These are phyloP conservation scores for Rhabdornis inornatus DNA, from an alignment of 2,113 vertebrate genomes.

Conservation along the genomic window DNA sequence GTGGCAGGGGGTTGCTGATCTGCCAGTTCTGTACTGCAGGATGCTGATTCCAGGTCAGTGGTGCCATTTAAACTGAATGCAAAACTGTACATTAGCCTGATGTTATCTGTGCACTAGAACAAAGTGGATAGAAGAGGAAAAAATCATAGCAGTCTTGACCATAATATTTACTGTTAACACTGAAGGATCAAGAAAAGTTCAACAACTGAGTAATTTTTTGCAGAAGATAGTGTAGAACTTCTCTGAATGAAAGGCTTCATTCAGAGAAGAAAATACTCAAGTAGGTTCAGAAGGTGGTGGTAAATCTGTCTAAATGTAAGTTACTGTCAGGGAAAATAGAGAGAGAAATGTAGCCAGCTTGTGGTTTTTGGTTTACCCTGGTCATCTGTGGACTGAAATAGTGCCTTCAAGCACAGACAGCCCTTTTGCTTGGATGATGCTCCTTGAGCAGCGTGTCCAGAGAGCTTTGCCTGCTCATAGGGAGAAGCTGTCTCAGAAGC, in stretches of 20 bases:
- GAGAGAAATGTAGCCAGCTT: background rate
- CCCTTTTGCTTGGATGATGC: background rate
- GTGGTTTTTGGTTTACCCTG: background rate
- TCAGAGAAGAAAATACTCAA: background rate
- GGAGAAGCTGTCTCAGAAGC: background rate
- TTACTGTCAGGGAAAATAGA: background rate
- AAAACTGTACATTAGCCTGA: background rate
- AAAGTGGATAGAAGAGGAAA: background rate
- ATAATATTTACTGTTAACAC: background rate
- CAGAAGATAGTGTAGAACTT: background rate
- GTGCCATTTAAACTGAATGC: background rate
- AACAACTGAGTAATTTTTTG: background rate
- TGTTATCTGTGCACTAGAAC: background rate
- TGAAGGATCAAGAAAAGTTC: background rate
- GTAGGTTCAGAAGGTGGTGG: background rate
- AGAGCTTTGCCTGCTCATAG: background rate
- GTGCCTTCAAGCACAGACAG: background rate
- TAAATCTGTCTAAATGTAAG: background rate
- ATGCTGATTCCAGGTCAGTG: background rate
- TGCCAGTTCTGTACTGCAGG: background rate
- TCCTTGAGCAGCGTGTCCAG: background rate
- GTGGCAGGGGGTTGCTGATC: background rate
- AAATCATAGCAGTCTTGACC: background rate
- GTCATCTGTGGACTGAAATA: background rate
- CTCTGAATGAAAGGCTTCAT: no score